Evolutionary conservation across 2,888 invertebrate species (phyloP).

Genomic region (Uropetala carovei): DNA sequence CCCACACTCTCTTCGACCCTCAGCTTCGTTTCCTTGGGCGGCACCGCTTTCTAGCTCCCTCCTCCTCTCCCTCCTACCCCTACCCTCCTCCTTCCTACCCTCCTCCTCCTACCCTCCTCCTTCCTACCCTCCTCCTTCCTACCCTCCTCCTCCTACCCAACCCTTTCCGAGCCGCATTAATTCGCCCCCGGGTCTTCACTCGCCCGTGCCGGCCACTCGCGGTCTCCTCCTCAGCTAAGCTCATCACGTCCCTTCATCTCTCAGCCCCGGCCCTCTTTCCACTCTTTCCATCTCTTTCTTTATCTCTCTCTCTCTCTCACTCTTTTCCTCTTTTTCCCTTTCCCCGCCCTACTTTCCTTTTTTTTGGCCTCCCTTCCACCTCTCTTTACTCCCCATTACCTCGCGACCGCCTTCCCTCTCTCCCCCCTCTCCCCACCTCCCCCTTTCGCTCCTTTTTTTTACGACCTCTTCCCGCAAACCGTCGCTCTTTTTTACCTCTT

Average conservation of each 20-base stretch:
- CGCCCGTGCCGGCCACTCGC: neutral
- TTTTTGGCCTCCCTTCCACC: too few species aligned
- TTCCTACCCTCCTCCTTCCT: neutral
- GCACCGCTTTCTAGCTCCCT: neutral
- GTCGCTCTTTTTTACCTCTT: neutral
- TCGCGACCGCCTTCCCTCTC: neutral
- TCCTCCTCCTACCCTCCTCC: neutral
- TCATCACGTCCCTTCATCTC: neutral
- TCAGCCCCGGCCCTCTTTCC: neutral
- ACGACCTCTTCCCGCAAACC: too few species aligned
- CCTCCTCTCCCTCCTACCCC: too few species aligned
- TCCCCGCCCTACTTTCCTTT: neutral
- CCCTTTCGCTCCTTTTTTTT: neutral
- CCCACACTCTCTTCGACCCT: neutral
- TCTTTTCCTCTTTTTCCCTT: neutral
- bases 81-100: neutral
- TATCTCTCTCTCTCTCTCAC: neutral
- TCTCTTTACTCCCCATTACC: neutral
- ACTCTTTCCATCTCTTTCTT: neutral
- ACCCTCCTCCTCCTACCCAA: neutral
- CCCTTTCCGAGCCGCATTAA: constrained; percentile 7
- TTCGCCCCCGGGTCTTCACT: neutral
- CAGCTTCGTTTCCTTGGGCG: neutral
- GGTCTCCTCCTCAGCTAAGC: neutral
- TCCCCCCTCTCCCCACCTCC: neutral